These are phyloP conservation scores for Phataginus tetradactyla DNA, from an alignment of 2,797 vertebrate species.

Conservation along the genomic window DNA sequence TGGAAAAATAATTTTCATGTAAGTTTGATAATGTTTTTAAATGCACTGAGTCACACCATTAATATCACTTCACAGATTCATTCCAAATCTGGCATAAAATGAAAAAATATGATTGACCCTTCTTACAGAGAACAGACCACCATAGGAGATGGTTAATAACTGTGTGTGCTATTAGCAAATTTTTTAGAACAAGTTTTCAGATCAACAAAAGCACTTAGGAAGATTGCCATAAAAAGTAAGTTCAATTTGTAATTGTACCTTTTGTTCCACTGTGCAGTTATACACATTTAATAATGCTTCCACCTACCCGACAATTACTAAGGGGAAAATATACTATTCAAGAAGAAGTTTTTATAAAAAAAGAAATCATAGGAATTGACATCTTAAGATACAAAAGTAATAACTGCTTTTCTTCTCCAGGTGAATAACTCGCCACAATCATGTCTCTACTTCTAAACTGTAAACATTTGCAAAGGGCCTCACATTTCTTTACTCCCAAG, in stretches of 20 bases:
- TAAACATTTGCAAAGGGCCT: conserved; percentile 46
- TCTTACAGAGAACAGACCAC: conserved; percentile 40
- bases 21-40: conserved; percentile 34
- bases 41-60: background rate
- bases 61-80: conserved; percentile 5
- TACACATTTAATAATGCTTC: conserved; percentile 69
- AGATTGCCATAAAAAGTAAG: conserved; percentile 66
- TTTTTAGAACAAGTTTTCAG: conserved; percentile 65
- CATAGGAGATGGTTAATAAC: conserved; percentile 39
- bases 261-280: conserved; percentile 61
- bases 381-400: conserved; percentile 71
- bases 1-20: conserved; percentile 30
- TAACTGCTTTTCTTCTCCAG: conserved; percentile 63
- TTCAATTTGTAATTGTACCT: conserved; percentile 73
- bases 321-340: conserved; percentile 73
- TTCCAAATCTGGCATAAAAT: conserved; percentile 13
- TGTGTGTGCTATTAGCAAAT: conserved; percentile 39
- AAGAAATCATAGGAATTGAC: conserved; percentile 68
- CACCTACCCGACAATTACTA: conserved; percentile 74
- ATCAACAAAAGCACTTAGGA: conserved; percentile 73
- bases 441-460: conserved; percentile 45
- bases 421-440: conserved; percentile 61
- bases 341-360: conserved; percentile 52
- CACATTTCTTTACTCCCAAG: background rate
- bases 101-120: background rate